Base-by-base conservation (phyloP, 2,113 vertebrate genomes). In the Mungos mungo region DNA sequence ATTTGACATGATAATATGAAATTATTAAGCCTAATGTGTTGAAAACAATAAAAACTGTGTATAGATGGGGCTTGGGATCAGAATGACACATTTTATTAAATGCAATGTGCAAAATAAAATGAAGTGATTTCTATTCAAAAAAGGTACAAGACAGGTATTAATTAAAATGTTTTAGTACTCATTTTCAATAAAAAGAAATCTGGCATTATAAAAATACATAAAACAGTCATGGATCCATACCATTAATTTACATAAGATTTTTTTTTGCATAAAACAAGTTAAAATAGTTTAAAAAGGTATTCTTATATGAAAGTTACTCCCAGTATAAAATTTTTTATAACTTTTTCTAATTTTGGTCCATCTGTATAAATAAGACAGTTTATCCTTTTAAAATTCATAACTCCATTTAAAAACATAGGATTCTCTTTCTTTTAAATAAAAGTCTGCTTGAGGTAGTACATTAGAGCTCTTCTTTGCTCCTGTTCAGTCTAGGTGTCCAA, bases 381-480 rank as follows among this genome's bases (percentile, higher is more conserved):
- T 93, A 92, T 96, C 96, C 95, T 97, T 98, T 98, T 96, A 98
- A 96, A 98, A 97, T 97, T 98, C 96, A 93, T 92, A 98, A 96
- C 66, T 98, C 97, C 92, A 91, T 94, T 97, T 96, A 96, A 97
- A 98, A 97, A 94, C 97, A 97, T 5, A 83, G n/a, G 92, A 96
- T 98, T 97, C 94, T 98, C 96, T 98, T 95, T 98, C 96, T 98
- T 97, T 99, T 99, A 99, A 98, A 99, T 98, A 98, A 98, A 99
- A 97, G 98, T 99, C 98, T 98, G 96, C 97, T 96, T 99, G 99
- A 99, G 99, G 99, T 99, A 99, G 99, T 98, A 97, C 5, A 90
- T 98, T 90, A 80, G 97, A 96, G 69, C 90, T 98, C 93, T 98
- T 97, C 97, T 98, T 99, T 99, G 97, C 98, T 98, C 98, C 95